Base-by-base conservation (phyloP, 2,113 vertebrate genomes). In the Martes martes region DNA sequence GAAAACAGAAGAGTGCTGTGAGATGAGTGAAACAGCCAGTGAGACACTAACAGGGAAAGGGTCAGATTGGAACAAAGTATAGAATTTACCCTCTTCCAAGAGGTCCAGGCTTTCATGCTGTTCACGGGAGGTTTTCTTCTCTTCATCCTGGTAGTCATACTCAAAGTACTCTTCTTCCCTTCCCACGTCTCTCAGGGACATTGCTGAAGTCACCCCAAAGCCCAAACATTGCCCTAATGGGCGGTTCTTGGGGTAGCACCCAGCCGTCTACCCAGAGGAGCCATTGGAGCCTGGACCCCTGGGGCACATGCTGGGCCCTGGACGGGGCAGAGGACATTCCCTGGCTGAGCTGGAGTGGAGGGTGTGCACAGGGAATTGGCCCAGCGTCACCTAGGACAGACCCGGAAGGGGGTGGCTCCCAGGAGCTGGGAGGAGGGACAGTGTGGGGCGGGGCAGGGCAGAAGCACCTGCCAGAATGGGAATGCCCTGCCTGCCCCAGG, bases 31-130 rank as follows among this genome's bases (percentile, higher is more conserved):
- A 63, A 39, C 76, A 23, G 24, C 45, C 59, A 24, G 67, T 42
- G 1, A 63, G 28, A 73, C 33, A 1, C 33, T 0, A n/a, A 21
- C 4, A 87, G 67, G 65, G 16, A 87, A 91, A 81, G 61, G 31
- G 13, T 26, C 33, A 81, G 31, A 59, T 63, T 13, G 65, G 94
- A 94, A 91, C 2, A 7, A 61, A 94, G 91, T 1, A 16, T 31
- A n/a, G 67, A 11, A 96, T 98, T 95, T 99, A 99, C 99, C 99
- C 99, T 99, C 99, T 94, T 99, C 99, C 98, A 98, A 89, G 88
- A 98, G 97, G 33, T 98, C 98, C 89, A 98, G 96, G 88, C 82
- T 95, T 26, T 98, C 98, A 18, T 82, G 95, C 50, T 65, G 73
- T 47, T 95, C 90, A 59, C 1, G 23, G 11, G 10, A 2, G 0